Evolutionary conservation across 1,140 invertebrate species (phyloP).

Genomic region (Megalopta genalis): DNA sequence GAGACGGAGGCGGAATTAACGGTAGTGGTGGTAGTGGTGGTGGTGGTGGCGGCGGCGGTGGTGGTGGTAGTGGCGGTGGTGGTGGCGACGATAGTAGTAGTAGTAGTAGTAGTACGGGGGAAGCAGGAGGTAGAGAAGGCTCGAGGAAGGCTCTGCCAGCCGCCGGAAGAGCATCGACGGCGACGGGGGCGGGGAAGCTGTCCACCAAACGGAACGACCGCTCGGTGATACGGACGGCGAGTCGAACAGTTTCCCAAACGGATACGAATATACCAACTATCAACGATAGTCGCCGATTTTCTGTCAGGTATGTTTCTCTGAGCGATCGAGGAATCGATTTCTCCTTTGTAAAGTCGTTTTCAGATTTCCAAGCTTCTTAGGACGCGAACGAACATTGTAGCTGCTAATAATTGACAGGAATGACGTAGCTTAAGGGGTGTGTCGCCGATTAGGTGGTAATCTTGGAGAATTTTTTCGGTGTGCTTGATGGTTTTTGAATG

Average conservation of each 20-base stretch:
- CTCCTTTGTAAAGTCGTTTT: background rate
- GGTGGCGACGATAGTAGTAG: background rate
- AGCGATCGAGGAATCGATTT: background rate
- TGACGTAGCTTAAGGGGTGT: constrained; percentile 62
- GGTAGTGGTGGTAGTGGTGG: background rate
- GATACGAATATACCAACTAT: constrained; percentile 46
- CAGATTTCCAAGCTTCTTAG: background rate
- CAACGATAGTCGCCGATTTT: constrained; percentile 32
- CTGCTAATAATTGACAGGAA: constrained; percentile 44
- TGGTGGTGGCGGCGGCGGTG: background rate
- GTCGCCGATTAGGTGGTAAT: constrained; percentile 40
- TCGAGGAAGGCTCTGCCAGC: constrained; percentile 26
- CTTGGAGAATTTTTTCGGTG: background rate
- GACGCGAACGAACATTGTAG: background rate
- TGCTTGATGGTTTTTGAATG: background rate
- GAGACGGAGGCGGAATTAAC: too few relatives aligned
- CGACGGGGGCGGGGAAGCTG: constrained; percentile 58
- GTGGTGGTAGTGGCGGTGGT: background rate
- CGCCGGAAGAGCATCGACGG: constrained; percentile 37
- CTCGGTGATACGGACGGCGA: constrained; percentile 57
- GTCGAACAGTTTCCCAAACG: constrained; percentile 52
- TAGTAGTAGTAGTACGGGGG: constrained; percentile 24
- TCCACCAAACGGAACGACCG: constrained; percentile 64
- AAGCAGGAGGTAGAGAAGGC: constrained; percentile 31
- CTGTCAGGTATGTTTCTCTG: constrained; percentile 41